phyloP scores from a whole-genome alignment of 2,113 vertebrate species.

The Beaufortia kweichowensis region DNA sequence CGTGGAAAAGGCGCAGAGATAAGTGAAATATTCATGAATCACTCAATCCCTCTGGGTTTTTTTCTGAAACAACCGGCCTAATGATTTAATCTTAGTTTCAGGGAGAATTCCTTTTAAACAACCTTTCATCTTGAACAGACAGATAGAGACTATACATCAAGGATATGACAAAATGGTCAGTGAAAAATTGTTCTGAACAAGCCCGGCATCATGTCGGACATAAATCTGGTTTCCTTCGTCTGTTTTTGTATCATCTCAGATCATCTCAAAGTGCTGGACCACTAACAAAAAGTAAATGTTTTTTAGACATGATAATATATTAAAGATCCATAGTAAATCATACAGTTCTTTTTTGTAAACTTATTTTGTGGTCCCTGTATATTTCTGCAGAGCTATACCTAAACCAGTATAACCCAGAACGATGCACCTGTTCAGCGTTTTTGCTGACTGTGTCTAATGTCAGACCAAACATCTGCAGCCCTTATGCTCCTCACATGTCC shows the following conservation, averaged over 20 bases:
- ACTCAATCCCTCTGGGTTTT: not conserved
- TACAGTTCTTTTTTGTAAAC: too few species aligned
- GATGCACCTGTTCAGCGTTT: constrained; percentile 11
- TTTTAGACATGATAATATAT: too few species aligned
- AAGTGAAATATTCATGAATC: constrained; percentile 41
- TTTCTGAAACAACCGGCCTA: constrained; percentile 6
- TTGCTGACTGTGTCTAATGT: constrained; percentile 21
- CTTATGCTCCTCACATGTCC: not conserved
- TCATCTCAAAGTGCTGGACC: not conserved
- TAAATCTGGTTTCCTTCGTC: not conserved
- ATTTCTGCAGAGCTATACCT: not conserved
- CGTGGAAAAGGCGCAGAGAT: constrained; percentile 6
- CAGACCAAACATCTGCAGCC: constrained; percentile 2
- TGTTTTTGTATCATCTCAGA: not conserved
- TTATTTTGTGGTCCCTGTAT: not conserved
- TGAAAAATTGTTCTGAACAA: constrained; percentile 6
- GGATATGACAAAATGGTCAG: not conserved
- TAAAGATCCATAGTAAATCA: too few species aligned
- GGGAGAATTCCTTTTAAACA: constrained; percentile 16
- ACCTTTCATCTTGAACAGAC: constrained; percentile 19
- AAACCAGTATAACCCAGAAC: not conserved
- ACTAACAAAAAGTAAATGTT: too few species aligned
- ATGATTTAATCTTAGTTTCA: constrained; percentile 8
- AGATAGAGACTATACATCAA: constrained; percentile 13
- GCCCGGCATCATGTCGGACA: not conserved